A percentile compares a stretch with the other conserved stretches of the same genome.
Evolutionary conservation across 2,113 vertebrate species (phyloP).

Genomic region (Camelus dromedarius): DNA sequence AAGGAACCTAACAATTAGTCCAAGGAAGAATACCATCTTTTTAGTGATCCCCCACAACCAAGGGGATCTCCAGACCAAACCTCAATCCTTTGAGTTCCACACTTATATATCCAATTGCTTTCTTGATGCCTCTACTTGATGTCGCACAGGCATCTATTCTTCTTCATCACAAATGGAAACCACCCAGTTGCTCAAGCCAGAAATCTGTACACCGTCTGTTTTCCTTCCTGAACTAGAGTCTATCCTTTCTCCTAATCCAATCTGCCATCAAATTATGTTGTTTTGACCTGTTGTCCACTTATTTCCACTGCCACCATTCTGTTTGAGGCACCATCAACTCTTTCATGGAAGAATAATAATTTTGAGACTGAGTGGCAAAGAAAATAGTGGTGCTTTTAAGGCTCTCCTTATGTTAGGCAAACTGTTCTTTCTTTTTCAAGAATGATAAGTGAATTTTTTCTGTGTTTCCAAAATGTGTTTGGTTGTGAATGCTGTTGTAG

Average conservation of each 20-base stretch:
- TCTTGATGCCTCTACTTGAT: not conserved
- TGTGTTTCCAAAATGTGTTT: not conserved
- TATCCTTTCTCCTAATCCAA: not conserved
- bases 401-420: not conserved
- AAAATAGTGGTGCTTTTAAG: not conserved
- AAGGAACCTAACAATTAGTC: not conserved
- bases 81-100: not conserved
- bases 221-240: not conserved
- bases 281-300: not conserved
- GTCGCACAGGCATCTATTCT: not conserved
- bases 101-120: not conserved
- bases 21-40: not conserved
- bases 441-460: not conserved
- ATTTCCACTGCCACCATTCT: not conserved
- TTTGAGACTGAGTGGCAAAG: not conserved
- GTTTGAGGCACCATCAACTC: not conserved
- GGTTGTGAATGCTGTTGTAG: not conserved
- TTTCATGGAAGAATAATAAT: not conserved
- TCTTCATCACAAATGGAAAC: not conserved
- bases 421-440: not conserved
- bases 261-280: not conserved
- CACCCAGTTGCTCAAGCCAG: not conserved
- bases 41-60: not conserved
- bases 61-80: not conserved
- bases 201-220: not conserved